Conservation (phyloP, 2,113 vertebrate genomes). For the Pampusana beccarii region DNA sequence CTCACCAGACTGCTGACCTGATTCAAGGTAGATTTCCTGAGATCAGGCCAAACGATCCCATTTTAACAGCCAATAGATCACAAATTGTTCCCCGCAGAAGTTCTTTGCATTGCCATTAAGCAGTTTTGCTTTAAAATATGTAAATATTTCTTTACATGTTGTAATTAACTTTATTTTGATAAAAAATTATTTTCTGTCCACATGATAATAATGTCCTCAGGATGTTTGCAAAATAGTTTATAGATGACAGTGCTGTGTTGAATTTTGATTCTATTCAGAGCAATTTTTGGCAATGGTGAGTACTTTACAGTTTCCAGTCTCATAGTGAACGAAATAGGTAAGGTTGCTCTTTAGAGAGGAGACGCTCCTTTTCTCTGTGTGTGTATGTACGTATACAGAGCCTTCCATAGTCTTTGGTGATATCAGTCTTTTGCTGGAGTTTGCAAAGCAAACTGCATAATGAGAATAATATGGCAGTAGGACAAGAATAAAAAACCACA, state of each 20-base stretch:
- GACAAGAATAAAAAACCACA: background rate
- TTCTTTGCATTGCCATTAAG: background rate
- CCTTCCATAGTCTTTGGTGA: background rate
- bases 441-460: background rate
- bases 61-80: background rate
- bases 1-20: background rate
- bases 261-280: background rate
- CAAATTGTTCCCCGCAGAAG: background rate
- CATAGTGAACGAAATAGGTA: background rate
- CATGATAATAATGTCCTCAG: background rate
- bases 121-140: background rate
- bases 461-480: background rate
- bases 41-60: background rate
- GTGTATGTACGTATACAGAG: background rate
- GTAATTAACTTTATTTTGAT: background rate
- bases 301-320: background rate
- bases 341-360: background rate
- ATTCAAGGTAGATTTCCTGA: conserved; percentile 14
- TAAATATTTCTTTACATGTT: background rate
- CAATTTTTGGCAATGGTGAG: background rate
- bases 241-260: background rate
- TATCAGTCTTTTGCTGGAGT: background rate
- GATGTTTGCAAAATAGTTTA: background rate
- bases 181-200: background rate
- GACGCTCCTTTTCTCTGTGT: background rate